Conservation (phyloP, 2,797 vertebrate genomes). For the Myotis myotis region DNA sequence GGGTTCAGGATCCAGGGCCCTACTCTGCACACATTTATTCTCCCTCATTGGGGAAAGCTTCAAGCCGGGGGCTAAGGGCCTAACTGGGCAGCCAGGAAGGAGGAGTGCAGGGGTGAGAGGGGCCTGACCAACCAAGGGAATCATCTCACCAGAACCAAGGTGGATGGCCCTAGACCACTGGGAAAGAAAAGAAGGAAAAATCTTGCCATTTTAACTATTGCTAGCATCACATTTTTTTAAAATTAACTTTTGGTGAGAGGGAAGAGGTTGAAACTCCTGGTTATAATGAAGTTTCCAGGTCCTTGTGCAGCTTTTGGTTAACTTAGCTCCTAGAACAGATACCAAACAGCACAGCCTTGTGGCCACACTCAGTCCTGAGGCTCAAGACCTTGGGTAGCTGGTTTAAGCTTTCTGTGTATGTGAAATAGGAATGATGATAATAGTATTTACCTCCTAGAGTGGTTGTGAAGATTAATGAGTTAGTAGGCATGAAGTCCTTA, state of each 20-base stretch:
- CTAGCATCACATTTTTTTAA: neutral
- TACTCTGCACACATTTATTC: neutral
- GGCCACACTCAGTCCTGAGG: neutral
- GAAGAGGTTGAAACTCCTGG: neutral
- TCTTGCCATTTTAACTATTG: neutral
- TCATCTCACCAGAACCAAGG: neutral
- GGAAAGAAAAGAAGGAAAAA: neutral
- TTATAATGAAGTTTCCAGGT: neutral
- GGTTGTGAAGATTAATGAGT: neutral
- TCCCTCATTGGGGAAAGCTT: neutral
- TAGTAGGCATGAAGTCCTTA: neutral
- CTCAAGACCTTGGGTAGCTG: neutral
- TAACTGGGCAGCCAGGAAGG: neutral
- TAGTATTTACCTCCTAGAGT: neutral
- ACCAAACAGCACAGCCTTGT: neutral
- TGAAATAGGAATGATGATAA: neutral
- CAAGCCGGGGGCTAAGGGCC: neutral
- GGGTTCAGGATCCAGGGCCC: neutral
- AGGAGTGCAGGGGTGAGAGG: neutral
- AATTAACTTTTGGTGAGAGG: neutral
- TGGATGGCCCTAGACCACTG: neutral
- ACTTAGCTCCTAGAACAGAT: neutral
- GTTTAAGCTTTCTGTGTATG: neutral
- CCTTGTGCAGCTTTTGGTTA: neutral
- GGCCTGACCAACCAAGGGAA: neutral